Evolutionary conservation across 2,888 invertebrate genomes (phyloP).

Genomic region (Tinea trinotella): DNA sequence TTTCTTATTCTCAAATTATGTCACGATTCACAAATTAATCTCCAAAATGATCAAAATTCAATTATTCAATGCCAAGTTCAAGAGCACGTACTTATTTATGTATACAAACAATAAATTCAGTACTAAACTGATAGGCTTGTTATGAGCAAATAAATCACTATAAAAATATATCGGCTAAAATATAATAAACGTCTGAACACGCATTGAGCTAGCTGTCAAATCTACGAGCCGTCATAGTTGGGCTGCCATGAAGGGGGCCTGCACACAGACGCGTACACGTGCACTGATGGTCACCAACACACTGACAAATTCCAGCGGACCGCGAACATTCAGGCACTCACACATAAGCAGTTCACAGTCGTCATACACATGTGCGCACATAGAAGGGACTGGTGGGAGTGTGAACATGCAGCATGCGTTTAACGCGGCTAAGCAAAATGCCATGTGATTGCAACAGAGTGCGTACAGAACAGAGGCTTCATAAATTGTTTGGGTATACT

Average conservation of each 20-base stretch:
- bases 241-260: slow-evolving; percentile 67
- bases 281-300: slow-evolving; percentile 59
- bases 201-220: slow-evolving; percentile 74
- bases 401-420: slow-evolving; percentile 70
- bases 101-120: background rate
- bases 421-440: slow-evolving; percentile 67
- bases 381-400: slow-evolving; percentile 66
- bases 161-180: slow-evolving; percentile 59
- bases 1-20: background rate
- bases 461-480: slow-evolving; percentile 53
- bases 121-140: background rate
- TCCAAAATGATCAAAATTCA: slow-evolving; percentile 35
- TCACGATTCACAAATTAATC: slow-evolving; percentile 53
- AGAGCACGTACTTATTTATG: slow-evolving; percentile 36
- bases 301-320: slow-evolving; percentile 63
- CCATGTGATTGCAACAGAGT: slow-evolving; percentile 61
- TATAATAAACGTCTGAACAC: slow-evolving; percentile 71
- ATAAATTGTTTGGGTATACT: slow-evolving; percentile 58
- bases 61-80: slow-evolving; percentile 47
- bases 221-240: slow-evolving; percentile 74
- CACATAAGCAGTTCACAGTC: slow-evolving; percentile 47
- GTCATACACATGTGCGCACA: slow-evolving; percentile 58
- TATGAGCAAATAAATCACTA: slow-evolving; percentile 17
- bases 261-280: slow-evolving; percentile 59
- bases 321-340: slow-evolving; percentile 55